Evolutionary conservation across 2,888 invertebrate genomes (phyloP).

Genomic region (Spisula subtruncata): DNA sequence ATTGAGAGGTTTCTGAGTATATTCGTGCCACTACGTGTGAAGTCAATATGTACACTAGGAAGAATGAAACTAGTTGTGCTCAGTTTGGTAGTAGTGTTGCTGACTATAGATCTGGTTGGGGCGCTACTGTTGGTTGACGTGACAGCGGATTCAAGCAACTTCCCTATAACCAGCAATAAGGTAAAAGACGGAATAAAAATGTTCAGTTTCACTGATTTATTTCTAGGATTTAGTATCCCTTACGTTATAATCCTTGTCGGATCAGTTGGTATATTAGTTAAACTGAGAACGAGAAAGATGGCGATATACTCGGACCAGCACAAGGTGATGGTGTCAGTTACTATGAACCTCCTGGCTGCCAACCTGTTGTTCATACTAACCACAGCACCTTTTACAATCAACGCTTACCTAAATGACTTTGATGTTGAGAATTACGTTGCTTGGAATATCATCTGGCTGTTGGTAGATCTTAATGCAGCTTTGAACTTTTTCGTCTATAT

Average conservation of each 20-base stretch:
- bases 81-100: not conserved
- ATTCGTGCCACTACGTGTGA: not conserved
- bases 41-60: not conserved
- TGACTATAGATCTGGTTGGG: not conserved
- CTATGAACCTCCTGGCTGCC: not conserved
- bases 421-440: not conserved
- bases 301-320: not conserved
- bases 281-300: constrained; percentile 2
- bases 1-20: not conserved
- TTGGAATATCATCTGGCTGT: not conserved
- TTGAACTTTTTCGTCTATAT: constrained; percentile 9
- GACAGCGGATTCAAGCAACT: not conserved
- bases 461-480: not conserved
- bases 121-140: not conserved
- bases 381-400: not conserved
- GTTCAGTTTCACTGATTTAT: not conserved
- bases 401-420: not conserved
- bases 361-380: not conserved
- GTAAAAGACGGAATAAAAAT: not conserved
- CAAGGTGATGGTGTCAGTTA: not conserved
- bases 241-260: not conserved
- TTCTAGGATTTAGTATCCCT: not conserved
- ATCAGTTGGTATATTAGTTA: not conserved
- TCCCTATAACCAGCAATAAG: not conserved
- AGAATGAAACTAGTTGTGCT: not conserved